Evolutionary conservation across 2,888 invertebrate species (phyloP), one percentile per base, ranked within the genome.

Genomic region (Amiota communis): DNA sequence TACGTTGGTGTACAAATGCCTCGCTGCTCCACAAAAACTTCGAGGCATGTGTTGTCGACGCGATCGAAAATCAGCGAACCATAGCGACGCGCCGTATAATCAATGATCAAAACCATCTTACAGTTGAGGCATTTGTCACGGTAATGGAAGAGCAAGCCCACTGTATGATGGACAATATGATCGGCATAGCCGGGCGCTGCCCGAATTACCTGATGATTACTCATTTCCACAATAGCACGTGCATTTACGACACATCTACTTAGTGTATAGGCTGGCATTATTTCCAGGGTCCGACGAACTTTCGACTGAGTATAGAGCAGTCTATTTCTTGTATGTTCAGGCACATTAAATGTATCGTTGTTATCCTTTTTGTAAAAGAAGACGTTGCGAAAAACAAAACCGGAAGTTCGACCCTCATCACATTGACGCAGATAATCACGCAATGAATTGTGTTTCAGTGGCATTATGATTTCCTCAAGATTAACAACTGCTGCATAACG

Each of bases 191-290:
- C 87, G 0, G 84, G 81, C 2, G 85, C 77, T 6, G 81, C 72
- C 36, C 84, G 83, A 78, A 87, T 89, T 0, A 97, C 93, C 88
- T 96, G 96, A 88, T 97, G 97, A 89, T 97, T 97, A 9, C 97
- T 97, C 75, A 96, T 94, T 89, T 97, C 97, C 4, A 97, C 93
- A 6, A 95, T 94, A 75, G 93, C 91, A 74, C 94, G 93, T n/a
- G 96, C 95, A 80, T 94, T 92, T 81, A 96, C 94, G 74, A 97
- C 94, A 88, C 96, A 96, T 88, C 97, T 97, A 82, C 96, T 97
- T 71, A 97, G 93, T 87, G 94, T 93, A 84, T 96, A 96, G 80
- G 96, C 94, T 1, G 87, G 86, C 78, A 87, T 53, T 3, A 88
- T 80, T 51, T 88, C 83, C 59, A 82, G 67, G 0, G 88, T 88